Conservation (phyloP, 64 coral and sea anemone species). For the Montipora capricornis region DNA sequence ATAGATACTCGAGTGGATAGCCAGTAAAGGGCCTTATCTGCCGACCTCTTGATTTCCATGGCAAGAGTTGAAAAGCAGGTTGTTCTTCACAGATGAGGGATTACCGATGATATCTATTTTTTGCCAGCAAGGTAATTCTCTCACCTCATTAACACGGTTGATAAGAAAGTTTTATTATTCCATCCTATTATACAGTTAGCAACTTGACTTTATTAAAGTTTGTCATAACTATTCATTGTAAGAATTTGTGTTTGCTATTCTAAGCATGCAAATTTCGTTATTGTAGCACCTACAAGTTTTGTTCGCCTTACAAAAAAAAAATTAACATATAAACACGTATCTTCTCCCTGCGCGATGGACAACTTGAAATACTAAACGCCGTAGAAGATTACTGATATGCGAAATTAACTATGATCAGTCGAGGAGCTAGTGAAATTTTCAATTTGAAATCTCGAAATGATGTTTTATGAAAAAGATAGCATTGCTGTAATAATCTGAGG, state of each 20-base stretch:
- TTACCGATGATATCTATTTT: neutral
- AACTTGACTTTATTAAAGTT: too few relatives aligned
- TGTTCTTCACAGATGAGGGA: conserved; percentile 36
- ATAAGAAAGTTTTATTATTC: neutral
- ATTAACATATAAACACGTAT: neutral
- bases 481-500: too few relatives aligned
- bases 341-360: neutral
- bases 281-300: neutral
- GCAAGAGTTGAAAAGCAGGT: neutral
- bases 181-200: too few relatives aligned
- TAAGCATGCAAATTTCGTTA: conserved; percentile 16
- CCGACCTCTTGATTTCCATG: conserved; percentile 14
- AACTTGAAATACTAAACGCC: neutral
- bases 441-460: too few relatives aligned
- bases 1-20: neutral
- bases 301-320: neutral
- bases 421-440: too few relatives aligned
- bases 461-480: too few relatives aligned
- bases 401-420: too few relatives aligned
- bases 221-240: neutral
- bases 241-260: neutral
- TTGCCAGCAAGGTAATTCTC: neutral
- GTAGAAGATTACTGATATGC: too few relatives aligned
- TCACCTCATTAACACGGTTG: neutral
- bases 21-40: conserved; percentile 1